Evolutionary conservation across 1,140 invertebrate genomes (phyloP).

Genomic region (Drosophila pallidifrons): DNA sequence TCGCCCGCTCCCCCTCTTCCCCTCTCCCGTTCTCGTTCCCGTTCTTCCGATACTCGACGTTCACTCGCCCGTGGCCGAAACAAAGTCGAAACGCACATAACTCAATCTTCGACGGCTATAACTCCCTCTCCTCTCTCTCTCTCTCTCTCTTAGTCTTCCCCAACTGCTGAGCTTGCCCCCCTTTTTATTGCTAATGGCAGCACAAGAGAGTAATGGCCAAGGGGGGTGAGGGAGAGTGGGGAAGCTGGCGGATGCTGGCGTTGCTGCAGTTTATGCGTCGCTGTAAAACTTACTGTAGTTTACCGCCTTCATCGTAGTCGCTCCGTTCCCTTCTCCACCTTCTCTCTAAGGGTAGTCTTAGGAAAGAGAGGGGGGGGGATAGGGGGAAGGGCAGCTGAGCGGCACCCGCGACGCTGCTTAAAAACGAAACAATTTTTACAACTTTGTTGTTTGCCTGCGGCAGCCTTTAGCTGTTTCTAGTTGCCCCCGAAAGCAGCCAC

Average conservation of each 20-base stretch:
- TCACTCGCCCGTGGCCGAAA: conserved; percentile 49
- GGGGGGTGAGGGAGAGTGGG: neutral
- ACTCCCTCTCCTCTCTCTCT: neutral
- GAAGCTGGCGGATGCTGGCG: conserved; percentile 20
- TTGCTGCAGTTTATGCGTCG: conserved; percentile 75
- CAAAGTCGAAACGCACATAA: conserved; percentile 84
- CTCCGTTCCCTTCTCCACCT: neutral
- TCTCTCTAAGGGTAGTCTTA: neutral
- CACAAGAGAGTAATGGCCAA: neutral
- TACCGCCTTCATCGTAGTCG: conserved; percentile 44
- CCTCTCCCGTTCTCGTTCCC: neutral
- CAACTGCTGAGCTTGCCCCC: conserved; percentile 37
- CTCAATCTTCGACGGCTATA: conserved; percentile 81
- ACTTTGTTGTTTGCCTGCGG: conserved; percentile 83
- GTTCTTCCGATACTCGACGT: neutral
- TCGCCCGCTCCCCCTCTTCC: no score
- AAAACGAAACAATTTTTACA: conserved; percentile 84
- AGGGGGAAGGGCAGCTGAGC: neutral
- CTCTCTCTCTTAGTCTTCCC: neutral
- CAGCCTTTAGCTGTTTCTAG: conserved; percentile 69
- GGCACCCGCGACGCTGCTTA: conserved; percentile 40
- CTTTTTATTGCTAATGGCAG: conserved; percentile 79
- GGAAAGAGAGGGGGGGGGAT: neutral
- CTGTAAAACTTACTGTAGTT: conserved; percentile 81
- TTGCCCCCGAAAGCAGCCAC: conserved; percentile 31